Evolutionary conservation across 2,113 vertebrate genomes (phyloP), one percentile per base, ranked within the genome.

Genomic region (Macquaria ambigua): DNA sequence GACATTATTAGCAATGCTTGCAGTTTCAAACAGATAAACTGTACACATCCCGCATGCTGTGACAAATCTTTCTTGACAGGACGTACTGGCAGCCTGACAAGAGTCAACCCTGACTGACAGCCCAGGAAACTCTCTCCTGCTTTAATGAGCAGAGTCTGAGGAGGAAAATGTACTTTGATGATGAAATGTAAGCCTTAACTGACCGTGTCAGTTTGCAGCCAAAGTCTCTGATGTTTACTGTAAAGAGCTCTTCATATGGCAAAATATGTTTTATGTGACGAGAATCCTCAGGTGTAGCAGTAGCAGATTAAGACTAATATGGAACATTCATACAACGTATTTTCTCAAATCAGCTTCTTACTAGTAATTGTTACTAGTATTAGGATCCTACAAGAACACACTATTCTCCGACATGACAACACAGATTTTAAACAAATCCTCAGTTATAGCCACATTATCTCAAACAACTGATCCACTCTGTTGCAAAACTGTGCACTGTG

Each of bases 91-190:
- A 76, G 81, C 37, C 52, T 81, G 70, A 77, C 87, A 76, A 56
- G 80, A 79, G 79, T 81, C 84, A 68, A 31, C 63, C 56, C 69
- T 76, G 77, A 92, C 59, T 52, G 86, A 68, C 70, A 74, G 75
- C 81, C 41, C 5, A 52, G 58, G 53, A 79, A 83, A 81, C 48
- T 4, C 48, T 73, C 53, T 28, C 6, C 68, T 48, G 81, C 16
- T 74, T 71, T 74, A 78, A 75, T 41, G 61, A 78, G 55, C 0
- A 53, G n/a, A 71, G 31, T 37, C 71, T 48, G 58, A n/a, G 41
- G 23, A 41, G 12, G 9, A 31, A 31, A 28, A 69, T 34, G 41
- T 1, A 72, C 28, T 75, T 50, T 41, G 61, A 41, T 14, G 66
- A 69, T 61, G 23, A 86, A 79, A 79, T 66, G 55, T 41, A 69